Conservation (phyloP, 1,140 invertebrate species). For the Scaptomyza pallida region DNA sequence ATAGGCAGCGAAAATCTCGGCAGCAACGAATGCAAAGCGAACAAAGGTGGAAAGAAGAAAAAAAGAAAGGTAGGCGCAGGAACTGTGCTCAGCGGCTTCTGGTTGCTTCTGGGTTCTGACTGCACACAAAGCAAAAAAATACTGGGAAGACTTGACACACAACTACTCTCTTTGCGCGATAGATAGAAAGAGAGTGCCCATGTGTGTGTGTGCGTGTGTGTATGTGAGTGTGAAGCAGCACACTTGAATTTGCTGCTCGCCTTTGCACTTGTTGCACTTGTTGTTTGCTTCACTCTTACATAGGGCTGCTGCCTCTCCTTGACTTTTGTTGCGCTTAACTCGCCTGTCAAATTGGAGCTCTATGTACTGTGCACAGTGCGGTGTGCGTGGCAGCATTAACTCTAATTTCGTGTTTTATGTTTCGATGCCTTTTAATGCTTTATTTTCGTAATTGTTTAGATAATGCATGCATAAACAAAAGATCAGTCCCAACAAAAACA, state of each 20-base stretch:
- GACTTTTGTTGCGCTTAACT: conserved; percentile 3
- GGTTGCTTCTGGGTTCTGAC: conserved; percentile 27
- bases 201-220: conserved; percentile 3
- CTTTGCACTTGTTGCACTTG: conserved; percentile 29
- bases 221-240: not conserved
- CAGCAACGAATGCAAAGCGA: conserved; percentile 23
- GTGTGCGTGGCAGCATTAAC: conserved; percentile 54
- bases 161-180: conserved; percentile 9
- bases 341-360: conserved; percentile 64
- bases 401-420: conserved; percentile 68
- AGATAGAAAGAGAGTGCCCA: not conserved
- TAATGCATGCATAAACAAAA: conserved; percentile 76
- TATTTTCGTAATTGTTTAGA: conserved; percentile 82
- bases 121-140: conserved; percentile 45
- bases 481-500: conserved; percentile 36
- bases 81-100: conserved; percentile 24
- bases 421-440: conserved; percentile 62
- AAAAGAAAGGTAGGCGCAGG: conserved; percentile 51
- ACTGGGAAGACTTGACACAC: conserved; percentile 52
- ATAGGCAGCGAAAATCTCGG: conserved; percentile 67
- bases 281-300: conserved; percentile 13
- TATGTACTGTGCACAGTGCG: conserved; percentile 45
- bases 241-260: conserved; percentile 25
- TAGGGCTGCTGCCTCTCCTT: conserved; percentile 19
- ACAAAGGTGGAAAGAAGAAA: conserved; percentile 15